Conservation (phyloP, 2,888 invertebrate species). For the Lacanobia oleracea region DNA sequence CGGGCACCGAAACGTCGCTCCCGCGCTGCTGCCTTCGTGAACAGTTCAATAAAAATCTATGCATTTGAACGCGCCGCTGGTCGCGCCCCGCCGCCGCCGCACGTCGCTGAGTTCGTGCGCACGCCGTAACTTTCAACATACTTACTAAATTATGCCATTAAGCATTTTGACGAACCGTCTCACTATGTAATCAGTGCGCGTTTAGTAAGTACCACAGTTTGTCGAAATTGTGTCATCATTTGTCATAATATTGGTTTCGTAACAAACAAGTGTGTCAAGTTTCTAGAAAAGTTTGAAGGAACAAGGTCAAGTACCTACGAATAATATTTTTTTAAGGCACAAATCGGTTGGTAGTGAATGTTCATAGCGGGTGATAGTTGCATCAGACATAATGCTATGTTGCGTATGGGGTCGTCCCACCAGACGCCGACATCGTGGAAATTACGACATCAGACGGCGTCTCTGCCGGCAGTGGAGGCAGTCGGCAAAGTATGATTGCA, state of each 20-base stretch:
- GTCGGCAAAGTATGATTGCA: slow-evolving; percentile 7
- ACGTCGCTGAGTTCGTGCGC: no score
- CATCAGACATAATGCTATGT: slow-evolving; percentile 49
- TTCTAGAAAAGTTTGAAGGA: slow-evolving; percentile 30
- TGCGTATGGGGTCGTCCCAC: slow-evolving; percentile 56
- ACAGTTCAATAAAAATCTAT: no score
- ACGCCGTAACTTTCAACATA: no score
- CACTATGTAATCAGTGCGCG: background rate
- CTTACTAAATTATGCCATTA: background rate
- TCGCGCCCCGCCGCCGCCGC: no score
- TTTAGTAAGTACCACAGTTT: slow-evolving; percentile 1
- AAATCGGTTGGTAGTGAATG: slow-evolving; percentile 36
- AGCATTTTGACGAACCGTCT: background rate
- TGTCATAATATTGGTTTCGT: slow-evolving; percentile 3
- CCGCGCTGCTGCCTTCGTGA: no score
- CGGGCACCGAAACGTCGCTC: no score
- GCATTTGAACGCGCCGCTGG: no score
- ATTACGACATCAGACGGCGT: slow-evolving; percentile 48
- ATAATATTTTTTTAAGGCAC: slow-evolving; percentile 21
- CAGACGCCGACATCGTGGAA: slow-evolving; percentile 38
- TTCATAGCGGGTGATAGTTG: slow-evolving; percentile 49
- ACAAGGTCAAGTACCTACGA: slow-evolving; percentile 45
- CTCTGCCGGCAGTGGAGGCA: slow-evolving; percentile 1
- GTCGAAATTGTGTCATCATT: slow-evolving; percentile 15
- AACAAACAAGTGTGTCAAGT: slow-evolving; percentile 28